Evolutionary conservation across 2,113 vertebrate genomes (phyloP).

Genomic region (Perca schrenkii): DNA sequence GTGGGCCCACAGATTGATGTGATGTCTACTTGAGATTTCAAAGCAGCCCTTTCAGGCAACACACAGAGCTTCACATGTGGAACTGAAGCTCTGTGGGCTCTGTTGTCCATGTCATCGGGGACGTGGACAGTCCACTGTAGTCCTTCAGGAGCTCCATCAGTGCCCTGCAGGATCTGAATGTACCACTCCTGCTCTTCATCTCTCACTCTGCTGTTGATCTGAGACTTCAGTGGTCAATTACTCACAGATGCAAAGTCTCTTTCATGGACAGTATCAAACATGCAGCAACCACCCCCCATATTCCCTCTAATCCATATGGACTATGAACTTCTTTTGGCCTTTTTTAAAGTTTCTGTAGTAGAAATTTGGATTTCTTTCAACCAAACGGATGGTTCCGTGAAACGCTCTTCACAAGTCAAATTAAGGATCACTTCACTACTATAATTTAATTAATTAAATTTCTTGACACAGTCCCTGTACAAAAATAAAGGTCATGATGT

Average conservation of each 20-base stretch:
- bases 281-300: neutral
- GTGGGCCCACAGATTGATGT: neutral
- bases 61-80: neutral
- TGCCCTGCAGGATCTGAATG: conserved; percentile 50
- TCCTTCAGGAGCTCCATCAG: conserved; percentile 37
- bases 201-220: conserved; percentile 39
- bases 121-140: conserved; percentile 17
- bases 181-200: conserved; percentile 45
- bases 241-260: conserved; percentile 38
- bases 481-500: neutral
- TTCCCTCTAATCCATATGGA: conserved; percentile 3
- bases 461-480: neutral
- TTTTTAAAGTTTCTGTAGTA: no score
- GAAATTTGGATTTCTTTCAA: no score
- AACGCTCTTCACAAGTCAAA: no score
- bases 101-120: conserved; percentile 31
- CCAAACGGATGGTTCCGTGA: no score
- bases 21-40: conserved; percentile 43
- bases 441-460: neutral
- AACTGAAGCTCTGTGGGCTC: neutral
- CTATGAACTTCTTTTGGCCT: neutral
- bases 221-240: conserved; percentile 44
- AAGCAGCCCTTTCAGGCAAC: conserved; percentile 42
- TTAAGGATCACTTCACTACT: no score
- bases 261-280: conserved; percentile 61